Evolutionary conservation across 1,140 invertebrate species (phyloP).

Genomic region (Cheumatopsyche charites): DNA sequence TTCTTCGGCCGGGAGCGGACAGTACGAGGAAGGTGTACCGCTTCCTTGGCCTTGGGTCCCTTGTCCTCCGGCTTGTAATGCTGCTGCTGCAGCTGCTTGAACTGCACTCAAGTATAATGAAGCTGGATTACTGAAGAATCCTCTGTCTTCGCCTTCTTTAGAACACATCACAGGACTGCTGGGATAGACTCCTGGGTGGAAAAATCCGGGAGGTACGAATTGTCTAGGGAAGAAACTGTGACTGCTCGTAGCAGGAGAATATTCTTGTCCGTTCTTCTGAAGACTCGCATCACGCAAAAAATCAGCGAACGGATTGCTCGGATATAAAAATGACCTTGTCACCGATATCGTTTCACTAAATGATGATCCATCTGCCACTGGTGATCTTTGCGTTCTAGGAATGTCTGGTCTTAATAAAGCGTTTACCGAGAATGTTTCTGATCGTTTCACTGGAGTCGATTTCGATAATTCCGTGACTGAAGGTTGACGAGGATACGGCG

Average conservation of each 20-base stretch:
- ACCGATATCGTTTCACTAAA: constrained; percentile 63
- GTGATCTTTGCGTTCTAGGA: constrained; percentile 64
- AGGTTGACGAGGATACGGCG: constrained; percentile 58
- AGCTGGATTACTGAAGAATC: constrained; percentile 61
- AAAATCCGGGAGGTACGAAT: constrained; percentile 55
- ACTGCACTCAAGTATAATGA: constrained; percentile 69
- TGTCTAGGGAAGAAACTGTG: constrained; percentile 53
- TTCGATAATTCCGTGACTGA: constrained; percentile 55
- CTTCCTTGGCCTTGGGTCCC: constrained; percentile 27
- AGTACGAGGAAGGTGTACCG: constrained; percentile 30
- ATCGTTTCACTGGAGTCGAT: constrained; percentile 66
- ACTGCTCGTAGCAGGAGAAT: constrained; percentile 46
- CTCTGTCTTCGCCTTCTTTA: constrained; percentile 58
- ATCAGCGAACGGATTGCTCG: constrained; percentile 63
- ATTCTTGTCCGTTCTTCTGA: constrained; percentile 53
- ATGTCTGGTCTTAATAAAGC: constrained; percentile 77
- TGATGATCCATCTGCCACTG: constrained; percentile 54
- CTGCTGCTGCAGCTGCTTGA: constrained; percentile 63
- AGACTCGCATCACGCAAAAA: constrained; percentile 60
- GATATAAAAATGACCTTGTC: constrained; percentile 66
- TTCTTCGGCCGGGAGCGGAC: constrained; percentile 54
- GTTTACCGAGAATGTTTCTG: constrained; percentile 79
- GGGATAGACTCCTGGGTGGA: constrained; percentile 53
- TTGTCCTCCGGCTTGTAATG: constrained; percentile 54
- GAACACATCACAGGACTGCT: constrained; percentile 49